Base-by-base conservation (phyloP, 2,113 vertebrate species). In the Ibidorhyncha struthersii region DNA sequence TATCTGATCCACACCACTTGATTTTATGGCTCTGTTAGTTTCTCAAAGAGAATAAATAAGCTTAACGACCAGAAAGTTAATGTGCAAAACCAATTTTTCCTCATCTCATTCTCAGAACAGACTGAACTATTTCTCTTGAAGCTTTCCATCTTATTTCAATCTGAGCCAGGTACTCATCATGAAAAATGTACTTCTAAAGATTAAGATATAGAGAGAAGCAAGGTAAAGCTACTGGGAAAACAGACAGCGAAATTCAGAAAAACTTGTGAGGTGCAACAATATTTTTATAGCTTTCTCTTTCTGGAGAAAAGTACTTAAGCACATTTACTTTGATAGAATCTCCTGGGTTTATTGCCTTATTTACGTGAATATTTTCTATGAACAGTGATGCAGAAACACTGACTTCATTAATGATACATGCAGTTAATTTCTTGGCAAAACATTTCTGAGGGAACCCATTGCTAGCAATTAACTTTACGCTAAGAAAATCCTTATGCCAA, bases 361-460 rank as follows among this genome's bases (percentile, higher is more conserved):
- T 94, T 89, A 52, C 0, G 0, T 93, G 53, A 91, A 82, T 91
- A 94, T 95, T 96, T 96, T 94, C 52, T 84, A 67, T 76, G 73
- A 94, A 94, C 26, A 84, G n/a, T 84, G 91, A 71, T 93, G 89
- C 61, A 89, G 91, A 96, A 94, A 89, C 61, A 76, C 15, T 52
- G 56, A 53, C 38, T 95, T 91, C 83, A 95, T 93, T 94, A 94
- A 84, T 63, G 91, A 78, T 59, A 86, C 45, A 78, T 87, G 47
- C 65, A 74, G 77, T 84, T 84, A 86, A 94, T 94, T 96, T 94
- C 56, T 85, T 96, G 83, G 77, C 69, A 91, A 83, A 94, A 73
- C 3, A 40, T 63, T 94, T 87, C 81, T 59, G 38, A 91, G 69
- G 72, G 30, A 93, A 79, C 10, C 29, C 52, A 59, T 71, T 94